These are phyloP conservation scores for Acleris sparsana DNA, from an alignment of 2,888 invertebrate species.

Conservation along the genomic window DNA sequence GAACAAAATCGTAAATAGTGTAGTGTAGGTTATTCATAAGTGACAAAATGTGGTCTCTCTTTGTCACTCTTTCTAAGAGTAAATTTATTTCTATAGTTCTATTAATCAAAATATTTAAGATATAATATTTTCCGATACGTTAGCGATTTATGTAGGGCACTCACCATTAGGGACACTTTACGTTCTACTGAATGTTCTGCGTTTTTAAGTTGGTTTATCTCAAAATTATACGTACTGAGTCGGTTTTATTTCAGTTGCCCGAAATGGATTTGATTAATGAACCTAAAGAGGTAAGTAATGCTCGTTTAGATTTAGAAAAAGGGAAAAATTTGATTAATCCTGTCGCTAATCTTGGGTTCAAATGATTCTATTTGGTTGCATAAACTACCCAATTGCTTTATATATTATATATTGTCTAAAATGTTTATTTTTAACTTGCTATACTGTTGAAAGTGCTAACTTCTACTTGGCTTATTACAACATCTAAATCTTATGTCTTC, in stretches of 20 bases:
- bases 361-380: conserved; percentile 15
- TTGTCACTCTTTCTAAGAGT: not conserved
- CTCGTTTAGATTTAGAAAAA: too few relatives aligned
- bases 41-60: not conserved
- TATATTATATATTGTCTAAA: not conserved
- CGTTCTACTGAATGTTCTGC: conserved; percentile 24
- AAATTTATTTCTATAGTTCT: conserved; percentile 13
- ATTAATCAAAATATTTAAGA: conserved; percentile 16
- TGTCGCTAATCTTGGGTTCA: not conserved
- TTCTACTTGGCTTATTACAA: not conserved
- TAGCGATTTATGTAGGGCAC: conserved; percentile 12
- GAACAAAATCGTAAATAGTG: too few relatives aligned
- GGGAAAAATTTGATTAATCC: too few relatives aligned
- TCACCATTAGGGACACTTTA: conserved; percentile 25
- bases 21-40: conserved; percentile 31
- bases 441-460: too few relatives aligned
- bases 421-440: too few relatives aligned
- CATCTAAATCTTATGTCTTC: conserved; percentile 33
- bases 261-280: too few relatives aligned
- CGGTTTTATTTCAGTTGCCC: conserved; percentile 43
- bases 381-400: conserved; percentile 18
- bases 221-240: conserved; percentile 35
- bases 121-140: conserved; percentile 27
- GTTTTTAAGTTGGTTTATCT: conserved; percentile 24
- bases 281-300: too few relatives aligned